Base-by-base conservation (phyloP, 2,888 invertebrate genomes). In the Theodoxus fluviatilis region DNA sequence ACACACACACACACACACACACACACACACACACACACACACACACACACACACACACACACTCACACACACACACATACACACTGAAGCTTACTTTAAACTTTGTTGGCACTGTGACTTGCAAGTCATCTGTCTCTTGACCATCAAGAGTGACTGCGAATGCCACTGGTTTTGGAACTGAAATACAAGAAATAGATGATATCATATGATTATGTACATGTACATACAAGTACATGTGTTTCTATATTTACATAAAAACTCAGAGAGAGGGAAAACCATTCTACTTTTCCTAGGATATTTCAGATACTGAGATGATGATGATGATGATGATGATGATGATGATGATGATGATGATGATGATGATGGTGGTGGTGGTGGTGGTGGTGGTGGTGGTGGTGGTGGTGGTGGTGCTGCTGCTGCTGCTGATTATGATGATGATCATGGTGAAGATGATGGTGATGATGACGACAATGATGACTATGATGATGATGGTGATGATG, bases 21-120 rank as follows among this genome's bases (percentile, higher is more conserved):
- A 55, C 55, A 55, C 22, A 55, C 55, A 55, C 22, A 55, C 55
- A 55, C 25, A 55, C 55, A 55, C 22, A 55, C 55, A 55, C 25
- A 55, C 55, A 55, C 22, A 55, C 55, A 55, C 22, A 55, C 55
- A 55, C 22, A 55, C 55, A 55, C 22, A 55, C 55, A 55, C 22
- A 55, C 55, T 18, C 22, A 55, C 55, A 55, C 22, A 55, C 55
- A 55, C 22, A 55, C 55, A 22, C 22, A 55, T 22, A 55, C 22
- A 55, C 55, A 55, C 22, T 55, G 55, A 55, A 55, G 55, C 22
- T 22, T 55, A 18, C 25, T 55, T 55, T 55, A 9, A 18, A 22
- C 55, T 55, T n/a, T n/a, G 37, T 37, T n/a, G 61, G 61, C 61
- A 59, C 35, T 31, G 31, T 31, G 61, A n/a, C n/a, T n/a, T n/a